Percentiles rank a stretch among this genome's conserved stretches.
Conservation (phyloP, 2,797 vertebrate species). For the Glyptemys insculpta region DNA sequence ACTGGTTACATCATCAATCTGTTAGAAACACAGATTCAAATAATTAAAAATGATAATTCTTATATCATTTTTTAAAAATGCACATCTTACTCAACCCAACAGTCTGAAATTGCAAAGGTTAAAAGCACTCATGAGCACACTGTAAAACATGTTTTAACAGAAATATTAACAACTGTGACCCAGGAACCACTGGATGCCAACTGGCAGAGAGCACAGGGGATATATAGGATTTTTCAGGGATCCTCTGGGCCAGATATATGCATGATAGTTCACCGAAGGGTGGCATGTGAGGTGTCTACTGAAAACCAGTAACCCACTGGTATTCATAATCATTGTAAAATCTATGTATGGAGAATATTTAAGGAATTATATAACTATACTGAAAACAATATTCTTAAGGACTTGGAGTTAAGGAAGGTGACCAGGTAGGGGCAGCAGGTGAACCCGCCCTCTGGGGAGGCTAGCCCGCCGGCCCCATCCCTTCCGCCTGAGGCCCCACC, state of each 20-base stretch:
- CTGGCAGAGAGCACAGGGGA: not conserved
- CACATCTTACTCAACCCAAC: not conserved
- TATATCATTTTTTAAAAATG: not conserved
- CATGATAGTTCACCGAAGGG: not conserved
- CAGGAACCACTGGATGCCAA: not conserved
- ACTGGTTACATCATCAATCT: conserved; percentile 54
- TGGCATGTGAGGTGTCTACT: not conserved
- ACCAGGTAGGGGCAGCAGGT: no score
- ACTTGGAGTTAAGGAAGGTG: no score
- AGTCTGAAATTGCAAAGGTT: not conserved
- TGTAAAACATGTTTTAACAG: not conserved
- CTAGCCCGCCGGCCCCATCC: no score
- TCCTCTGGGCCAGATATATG: not conserved
- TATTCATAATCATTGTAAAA: not conserved
- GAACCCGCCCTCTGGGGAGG: no score
- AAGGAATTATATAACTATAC: not conserved
- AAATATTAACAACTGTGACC: not conserved
- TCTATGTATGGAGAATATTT: not conserved
- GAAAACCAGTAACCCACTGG: not conserved
- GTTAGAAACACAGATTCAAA: conserved; percentile 22
- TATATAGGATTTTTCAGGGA: not conserved
- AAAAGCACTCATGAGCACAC: not conserved
- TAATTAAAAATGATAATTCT: not conserved
- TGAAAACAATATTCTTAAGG: not conserved
- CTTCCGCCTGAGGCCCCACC: no score